Percentiles rank a stretch among this genome's conserved stretches.
phyloP scores from a whole-genome alignment of 1,140 invertebrate genomes.

The Drosophila oshimai region DNA sequence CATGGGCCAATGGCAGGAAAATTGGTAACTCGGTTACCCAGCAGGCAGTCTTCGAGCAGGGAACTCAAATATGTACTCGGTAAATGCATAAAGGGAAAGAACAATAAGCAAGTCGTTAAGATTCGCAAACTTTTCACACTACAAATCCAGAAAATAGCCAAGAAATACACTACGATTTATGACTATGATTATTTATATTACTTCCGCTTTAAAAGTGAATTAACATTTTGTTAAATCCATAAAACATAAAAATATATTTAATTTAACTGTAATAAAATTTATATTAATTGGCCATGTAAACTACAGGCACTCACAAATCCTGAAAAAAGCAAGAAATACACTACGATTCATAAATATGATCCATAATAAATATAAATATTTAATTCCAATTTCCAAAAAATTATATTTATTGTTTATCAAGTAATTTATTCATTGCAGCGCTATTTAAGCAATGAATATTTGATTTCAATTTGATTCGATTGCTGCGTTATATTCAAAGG shows the following conservation, averaged over 20 bases:
- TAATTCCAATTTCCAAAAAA: too few species aligned
- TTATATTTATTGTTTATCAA: neutral
- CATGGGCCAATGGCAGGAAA: neutral
- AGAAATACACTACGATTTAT: too few species aligned
- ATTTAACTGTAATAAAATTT: too few species aligned
- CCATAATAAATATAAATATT: too few species aligned
- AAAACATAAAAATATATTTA: too few species aligned
- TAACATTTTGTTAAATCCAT: too few species aligned
- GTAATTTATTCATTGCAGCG: too few species aligned
- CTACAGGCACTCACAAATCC: neutral
- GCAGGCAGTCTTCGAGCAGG: neutral
- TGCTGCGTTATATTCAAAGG: neutral
- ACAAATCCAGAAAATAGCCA: neutral
- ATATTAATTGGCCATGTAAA: neutral
- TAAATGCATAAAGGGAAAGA: conserved; percentile 50
- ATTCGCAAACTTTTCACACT: conserved; percentile 53
- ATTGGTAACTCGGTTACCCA: neutral
- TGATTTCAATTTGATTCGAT: neutral
- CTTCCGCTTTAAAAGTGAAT: too few species aligned
- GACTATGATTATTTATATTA: too few species aligned
- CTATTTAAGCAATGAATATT: too few species aligned
- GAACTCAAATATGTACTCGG: conserved; percentile 40
- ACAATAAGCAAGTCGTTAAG: conserved; percentile 76
- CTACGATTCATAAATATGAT: too few species aligned
- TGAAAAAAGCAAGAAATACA: neutral